phyloP scores from a whole-genome alignment of 2,113 vertebrate species.

The Scophthalmus maximus region DNA sequence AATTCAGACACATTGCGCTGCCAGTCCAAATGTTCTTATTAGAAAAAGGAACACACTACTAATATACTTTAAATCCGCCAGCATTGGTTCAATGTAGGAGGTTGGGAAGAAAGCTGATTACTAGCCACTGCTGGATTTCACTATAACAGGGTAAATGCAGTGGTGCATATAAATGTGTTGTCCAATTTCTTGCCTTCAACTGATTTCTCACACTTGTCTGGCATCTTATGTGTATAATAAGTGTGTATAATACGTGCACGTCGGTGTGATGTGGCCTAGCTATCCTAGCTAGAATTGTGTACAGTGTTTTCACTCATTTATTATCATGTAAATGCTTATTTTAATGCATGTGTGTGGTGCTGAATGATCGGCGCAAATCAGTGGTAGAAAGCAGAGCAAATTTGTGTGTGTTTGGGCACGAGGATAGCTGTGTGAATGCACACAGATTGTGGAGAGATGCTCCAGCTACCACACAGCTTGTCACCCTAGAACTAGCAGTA shows the following conservation, averaged over 20 bases:
- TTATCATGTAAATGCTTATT: constrained; percentile 1
- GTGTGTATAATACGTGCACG: too few species aligned
- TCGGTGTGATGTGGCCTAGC: too few species aligned
- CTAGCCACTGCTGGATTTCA: too few species aligned
- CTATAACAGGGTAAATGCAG: too few species aligned
- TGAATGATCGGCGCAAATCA: constrained; percentile 15
- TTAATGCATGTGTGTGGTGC: constrained; percentile 6
- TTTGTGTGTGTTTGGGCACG: constrained; percentile 23
- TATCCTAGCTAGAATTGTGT: too few species aligned
- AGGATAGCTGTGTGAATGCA: constrained; percentile 50
- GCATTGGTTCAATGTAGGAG: neutral
- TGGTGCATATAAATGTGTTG: too few species aligned
- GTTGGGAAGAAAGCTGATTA: constrained; percentile 32
- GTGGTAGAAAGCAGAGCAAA: constrained; percentile 18
- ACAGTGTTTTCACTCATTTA: neutral
- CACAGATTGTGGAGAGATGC: constrained; percentile 63
- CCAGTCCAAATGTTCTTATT: neutral
- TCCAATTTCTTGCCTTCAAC: too few species aligned
- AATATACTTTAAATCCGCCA: constrained; percentile 16
- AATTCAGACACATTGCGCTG: neutral
- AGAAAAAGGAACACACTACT: constrained; percentile 18
- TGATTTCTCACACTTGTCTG: too few species aligned
- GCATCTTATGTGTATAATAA: too few species aligned
- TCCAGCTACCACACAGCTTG: constrained; percentile 51
- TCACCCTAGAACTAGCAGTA: constrained; percentile 34